phyloP scores from a whole-genome alignment of 2,113 vertebrate species.

The Lophotis ruficrista region DNA sequence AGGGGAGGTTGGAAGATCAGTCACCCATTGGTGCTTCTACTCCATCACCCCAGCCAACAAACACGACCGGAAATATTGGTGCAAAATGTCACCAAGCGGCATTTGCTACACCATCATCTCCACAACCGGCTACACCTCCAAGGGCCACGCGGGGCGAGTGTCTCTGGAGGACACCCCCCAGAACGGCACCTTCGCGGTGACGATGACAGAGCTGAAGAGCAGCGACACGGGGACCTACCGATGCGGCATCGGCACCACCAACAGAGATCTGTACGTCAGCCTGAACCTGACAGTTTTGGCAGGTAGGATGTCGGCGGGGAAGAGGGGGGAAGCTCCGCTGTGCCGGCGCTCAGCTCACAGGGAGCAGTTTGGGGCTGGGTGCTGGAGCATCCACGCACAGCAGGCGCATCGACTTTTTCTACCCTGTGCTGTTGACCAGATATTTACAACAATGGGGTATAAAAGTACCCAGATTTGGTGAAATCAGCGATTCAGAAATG shows the following conservation, averaged over 20 bases:
- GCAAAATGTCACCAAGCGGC: neutral
- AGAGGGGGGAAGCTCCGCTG: neutral
- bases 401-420: rapidly evolving
- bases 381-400: neutral
- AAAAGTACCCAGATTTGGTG: neutral
- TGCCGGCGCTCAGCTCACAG: rapidly evolving
- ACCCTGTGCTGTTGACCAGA: rapidly evolving
- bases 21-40: constrained; percentile 74
- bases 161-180: constrained; percentile 30
- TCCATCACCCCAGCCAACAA: constrained; percentile 45
- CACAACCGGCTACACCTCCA: neutral
- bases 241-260: constrained; percentile 73
- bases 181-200: constrained; percentile 42
- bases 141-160: neutral
- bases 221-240: constrained; percentile 58
- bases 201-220: constrained; percentile 19
- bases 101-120: constrained; percentile 70
- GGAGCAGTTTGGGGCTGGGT: rapidly evolving
- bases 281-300: constrained; percentile 52
- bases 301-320: constrained; percentile 13
- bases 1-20: constrained; percentile 27
- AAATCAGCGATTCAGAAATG: no score
- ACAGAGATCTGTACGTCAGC: neutral
- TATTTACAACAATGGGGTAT: rapidly evolving
- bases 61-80: constrained; percentile 75